Base-by-base conservation (phyloP, 2,888 invertebrate species). In the Amphimallon solstitiale region DNA sequence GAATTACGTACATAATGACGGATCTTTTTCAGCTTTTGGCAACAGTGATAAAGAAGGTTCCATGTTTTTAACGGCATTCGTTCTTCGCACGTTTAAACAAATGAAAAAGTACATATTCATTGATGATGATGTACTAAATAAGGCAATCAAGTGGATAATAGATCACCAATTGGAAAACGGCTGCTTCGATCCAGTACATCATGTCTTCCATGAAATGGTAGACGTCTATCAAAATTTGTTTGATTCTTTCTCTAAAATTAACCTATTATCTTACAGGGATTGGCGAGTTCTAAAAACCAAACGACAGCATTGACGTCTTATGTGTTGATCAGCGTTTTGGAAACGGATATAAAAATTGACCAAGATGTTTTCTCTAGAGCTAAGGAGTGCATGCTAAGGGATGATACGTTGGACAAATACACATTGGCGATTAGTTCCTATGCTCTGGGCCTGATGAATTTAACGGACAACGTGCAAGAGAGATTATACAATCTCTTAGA, bases 31-130 rank as follows among this genome's bases (percentile, higher is more conserved):
- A n/a, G n/a, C n/a, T n/a, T n/a, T n/a, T n/a, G n/a, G n/a, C n/a
- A n/a, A n/a, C n/a, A n/a, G n/a, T n/a, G n/a, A n/a, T n/a, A n/a
- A 83, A 0, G 78, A 84, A 0, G 90, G 93, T 0, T 93, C 93
- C 0, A 86, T 86, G 82, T 92, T 91, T 89, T 84, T 93, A 21
- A 93, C 93, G 0, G 90, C 92, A 0, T 93, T 93, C 77, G 89
- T 91, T 3, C 85, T 92, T 0, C 87, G 88, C 73, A 90, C 90
- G n/a, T 83, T 92, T 70, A 85, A 88, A 4, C 85, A 88, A 82
- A 90, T 87, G 1, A 82, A 82, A 46, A 72, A 79, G 59, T 80
- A 85, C 69, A 85, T 87, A 69, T 84, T 84, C 68, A 81, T 88
- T 2, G 87, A 87, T 71, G 82, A 84, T 51, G 80, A 81, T 1